Conservation (phyloP, 1,140 invertebrate genomes). For the Bradynema listronoti region DNA sequence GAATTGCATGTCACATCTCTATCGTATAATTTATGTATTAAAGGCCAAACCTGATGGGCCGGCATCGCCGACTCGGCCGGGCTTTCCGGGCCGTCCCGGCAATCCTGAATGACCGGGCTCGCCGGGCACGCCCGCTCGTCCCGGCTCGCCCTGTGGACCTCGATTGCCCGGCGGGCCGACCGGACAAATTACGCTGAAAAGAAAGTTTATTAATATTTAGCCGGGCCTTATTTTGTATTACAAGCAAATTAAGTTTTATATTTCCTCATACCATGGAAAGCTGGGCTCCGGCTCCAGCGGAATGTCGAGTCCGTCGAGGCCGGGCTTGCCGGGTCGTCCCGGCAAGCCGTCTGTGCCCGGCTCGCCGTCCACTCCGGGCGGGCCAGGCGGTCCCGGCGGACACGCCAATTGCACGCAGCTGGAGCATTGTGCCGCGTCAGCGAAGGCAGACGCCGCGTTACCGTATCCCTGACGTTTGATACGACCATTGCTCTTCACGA, state of each 20-base stretch:
- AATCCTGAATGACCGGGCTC: conserved; percentile 47
- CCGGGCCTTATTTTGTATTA: background rate
- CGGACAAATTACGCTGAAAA: conserved; percentile 48
- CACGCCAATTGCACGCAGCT: conserved; percentile 56
- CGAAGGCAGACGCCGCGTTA: conserved; percentile 15
- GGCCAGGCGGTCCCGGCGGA: conserved; percentile 54
- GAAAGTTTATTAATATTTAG: conserved; percentile 1
- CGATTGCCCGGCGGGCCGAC: conserved; percentile 50
- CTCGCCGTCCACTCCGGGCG: conserved; percentile 53
- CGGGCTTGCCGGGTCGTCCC: conserved; percentile 51
- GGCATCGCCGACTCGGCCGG: conserved; percentile 52
- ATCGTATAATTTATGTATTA: too few species aligned
- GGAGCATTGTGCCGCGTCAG: conserved; percentile 46
- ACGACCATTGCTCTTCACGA: conserved; percentile 46
- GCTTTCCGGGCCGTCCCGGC: conserved; percentile 39
- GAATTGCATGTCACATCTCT: too few species aligned
- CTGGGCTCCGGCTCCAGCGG: conserved; percentile 54
- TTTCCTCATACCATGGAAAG: conserved; percentile 56
- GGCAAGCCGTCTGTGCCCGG: conserved; percentile 25
- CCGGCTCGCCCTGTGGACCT: conserved; percentile 53
- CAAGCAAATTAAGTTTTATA: too few species aligned
- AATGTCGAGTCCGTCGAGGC: conserved; percentile 53
- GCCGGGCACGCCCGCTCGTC: conserved; percentile 43
- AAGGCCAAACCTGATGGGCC: conserved; percentile 26
- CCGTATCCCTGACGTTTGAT: conserved; percentile 49